These are phyloP conservation scores for Tautogolabrus adspersus DNA, from an alignment of 2,113 vertebrate genomes.

Conservation along the genomic window DNA sequence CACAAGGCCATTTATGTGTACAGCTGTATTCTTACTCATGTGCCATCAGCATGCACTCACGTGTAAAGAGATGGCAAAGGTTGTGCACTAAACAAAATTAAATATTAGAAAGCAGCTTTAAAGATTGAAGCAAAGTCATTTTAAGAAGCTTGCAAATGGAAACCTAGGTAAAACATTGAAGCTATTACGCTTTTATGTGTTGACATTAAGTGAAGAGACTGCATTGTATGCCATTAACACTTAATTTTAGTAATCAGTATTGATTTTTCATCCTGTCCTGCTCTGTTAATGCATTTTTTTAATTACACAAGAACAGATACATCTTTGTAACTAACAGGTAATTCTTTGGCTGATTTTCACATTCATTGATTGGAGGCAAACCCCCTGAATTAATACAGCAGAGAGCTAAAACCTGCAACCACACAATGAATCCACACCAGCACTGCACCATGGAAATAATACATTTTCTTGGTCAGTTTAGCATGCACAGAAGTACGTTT, in stretches of 20 bases:
- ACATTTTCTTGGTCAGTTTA: no score
- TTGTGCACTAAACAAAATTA: conserved; percentile 17
- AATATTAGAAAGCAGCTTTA: conserved; percentile 37
- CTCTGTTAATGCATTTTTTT: conserved; percentile 13
- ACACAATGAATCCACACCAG: no score
- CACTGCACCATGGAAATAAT: no score
- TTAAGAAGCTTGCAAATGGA: conserved; percentile 7
- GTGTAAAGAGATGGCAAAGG: conserved; percentile 25
- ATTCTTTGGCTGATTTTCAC: no score
- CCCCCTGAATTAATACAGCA: no score
- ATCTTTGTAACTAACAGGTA: no score
- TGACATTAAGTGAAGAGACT: conserved; percentile 20
- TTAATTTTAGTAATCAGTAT: conserved; percentile 38
- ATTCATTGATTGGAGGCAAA: no score
- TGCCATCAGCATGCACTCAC: conserved; percentile 14
- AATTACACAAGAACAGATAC: neutral
- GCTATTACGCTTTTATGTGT: conserved; percentile 22
- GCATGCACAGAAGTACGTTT: no score
- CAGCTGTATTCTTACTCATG: conserved; percentile 37
- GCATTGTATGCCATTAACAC: conserved; percentile 2
- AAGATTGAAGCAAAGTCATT: conserved; percentile 7
- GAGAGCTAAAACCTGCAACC: no score
- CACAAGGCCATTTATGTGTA: conserved; percentile 19
- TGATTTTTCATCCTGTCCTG: conserved; percentile 29
- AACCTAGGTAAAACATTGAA: conserved; percentile 31